phyloP scores from a whole-genome alignment of 1,140 invertebrate species.

The Conopomorpha cramerella region DNA sequence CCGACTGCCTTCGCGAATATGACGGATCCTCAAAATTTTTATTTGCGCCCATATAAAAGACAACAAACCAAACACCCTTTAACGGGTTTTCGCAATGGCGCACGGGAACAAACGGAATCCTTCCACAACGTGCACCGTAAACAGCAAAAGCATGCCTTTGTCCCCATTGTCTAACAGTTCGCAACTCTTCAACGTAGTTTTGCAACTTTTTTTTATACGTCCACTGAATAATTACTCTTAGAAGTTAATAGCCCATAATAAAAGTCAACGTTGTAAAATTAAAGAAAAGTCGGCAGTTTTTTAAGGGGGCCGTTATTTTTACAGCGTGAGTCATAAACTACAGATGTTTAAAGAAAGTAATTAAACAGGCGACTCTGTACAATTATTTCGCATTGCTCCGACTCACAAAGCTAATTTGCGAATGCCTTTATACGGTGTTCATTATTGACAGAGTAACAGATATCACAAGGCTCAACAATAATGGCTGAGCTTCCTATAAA shows the following conservation, averaged over 20 bases:
- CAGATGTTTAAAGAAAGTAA: not conserved
- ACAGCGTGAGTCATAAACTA: slow-evolving; percentile 1
- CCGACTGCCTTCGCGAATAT: too few relatives aligned
- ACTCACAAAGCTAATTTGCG: too few relatives aligned
- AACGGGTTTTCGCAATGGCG: too few relatives aligned
- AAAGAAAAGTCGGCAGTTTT: not conserved
- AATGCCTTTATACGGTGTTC: too few relatives aligned
- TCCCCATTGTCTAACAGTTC: slow-evolving; percentile 14
- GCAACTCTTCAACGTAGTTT: slow-evolving; percentile 33
- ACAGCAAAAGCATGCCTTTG: slow-evolving; percentile 10
- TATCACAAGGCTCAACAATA: too few relatives aligned
- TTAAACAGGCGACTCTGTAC: too few relatives aligned
- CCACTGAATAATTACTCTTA: not conserved
- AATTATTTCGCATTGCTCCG: too few relatives aligned
- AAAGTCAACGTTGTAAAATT: too few relatives aligned
- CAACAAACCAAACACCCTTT: slow-evolving; percentile 19
- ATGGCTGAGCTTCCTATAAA: too few relatives aligned
- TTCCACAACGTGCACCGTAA: slow-evolving; percentile 13
- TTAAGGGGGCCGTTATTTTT: slow-evolving; percentile 2
- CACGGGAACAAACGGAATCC: too few relatives aligned
- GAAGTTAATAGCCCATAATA: not conserved
- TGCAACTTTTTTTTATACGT: not conserved
- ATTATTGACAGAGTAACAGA: too few relatives aligned
- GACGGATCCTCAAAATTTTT: slow-evolving; percentile 10
- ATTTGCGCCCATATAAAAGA: slow-evolving; percentile 24